These are phyloP conservation scores for Mormyrus proboscirostris DNA, from an alignment of 2,797 vertebrate genomes.

Conservation along the genomic window DNA sequence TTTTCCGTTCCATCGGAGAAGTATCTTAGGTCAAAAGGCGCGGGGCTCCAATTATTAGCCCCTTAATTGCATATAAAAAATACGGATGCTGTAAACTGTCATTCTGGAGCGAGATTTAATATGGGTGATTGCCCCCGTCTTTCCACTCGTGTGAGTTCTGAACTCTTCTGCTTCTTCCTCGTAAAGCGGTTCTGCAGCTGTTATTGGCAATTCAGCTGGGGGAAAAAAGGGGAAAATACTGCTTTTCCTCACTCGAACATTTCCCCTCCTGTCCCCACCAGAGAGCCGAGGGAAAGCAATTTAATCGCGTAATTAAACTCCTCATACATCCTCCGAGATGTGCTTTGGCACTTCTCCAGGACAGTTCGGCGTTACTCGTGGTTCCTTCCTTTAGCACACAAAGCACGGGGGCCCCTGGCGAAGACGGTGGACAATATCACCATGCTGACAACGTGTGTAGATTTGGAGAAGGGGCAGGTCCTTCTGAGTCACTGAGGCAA, in stretches of 20 bases:
- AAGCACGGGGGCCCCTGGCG: background rate
- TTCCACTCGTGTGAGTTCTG: conserved; percentile 3
- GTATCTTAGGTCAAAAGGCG: background rate
- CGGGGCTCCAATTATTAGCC: background rate
- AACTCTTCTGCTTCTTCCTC: conserved; percentile 15
- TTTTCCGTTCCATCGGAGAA: background rate
- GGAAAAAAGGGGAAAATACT: background rate
- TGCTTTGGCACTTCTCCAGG: conserved; percentile 18
- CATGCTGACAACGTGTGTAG: background rate
- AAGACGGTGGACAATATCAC: background rate
- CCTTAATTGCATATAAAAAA: conserved; percentile 2
- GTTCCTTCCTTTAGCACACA: background rate
- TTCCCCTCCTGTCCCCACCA: conserved; percentile 7
- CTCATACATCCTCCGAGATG: conserved; percentile 23
- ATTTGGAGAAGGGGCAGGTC: background rate
- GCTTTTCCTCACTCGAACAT: conserved; percentile 12
- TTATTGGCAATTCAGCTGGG: conserved; percentile 11
- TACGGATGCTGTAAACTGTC: background rate
- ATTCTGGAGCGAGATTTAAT: conserved; percentile 3
- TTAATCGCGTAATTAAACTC: conserved; percentile 23
- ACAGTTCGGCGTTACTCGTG: conserved; percentile 10
- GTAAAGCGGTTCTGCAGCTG: conserved; percentile 10
- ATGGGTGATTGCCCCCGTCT: background rate
- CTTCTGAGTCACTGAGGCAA: background rate
- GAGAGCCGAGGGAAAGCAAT: conserved; percentile 14